phyloP scores from a whole-genome alignment of 2,113 vertebrate species.

The Rhea americana region DNA sequence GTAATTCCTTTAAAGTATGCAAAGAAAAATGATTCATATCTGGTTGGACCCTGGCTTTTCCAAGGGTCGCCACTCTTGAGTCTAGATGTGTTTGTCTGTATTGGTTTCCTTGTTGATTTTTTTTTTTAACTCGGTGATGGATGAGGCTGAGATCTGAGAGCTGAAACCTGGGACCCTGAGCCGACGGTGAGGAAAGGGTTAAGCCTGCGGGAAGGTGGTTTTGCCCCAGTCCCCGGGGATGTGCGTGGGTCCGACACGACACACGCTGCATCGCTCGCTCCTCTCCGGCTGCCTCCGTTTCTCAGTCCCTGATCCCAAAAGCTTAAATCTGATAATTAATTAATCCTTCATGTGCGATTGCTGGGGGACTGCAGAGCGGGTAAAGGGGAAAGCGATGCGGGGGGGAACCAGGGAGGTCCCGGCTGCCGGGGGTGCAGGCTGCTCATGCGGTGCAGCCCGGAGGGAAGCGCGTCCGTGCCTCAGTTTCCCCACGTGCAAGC shows the following conservation, averaged over 20 bases:
- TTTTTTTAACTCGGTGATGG: slow-evolving; percentile 57
- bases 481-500: neutral
- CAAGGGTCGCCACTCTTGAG: slow-evolving; percentile 70
- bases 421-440: neutral
- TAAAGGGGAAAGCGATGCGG: neutral
- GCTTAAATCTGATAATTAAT: slow-evolving; percentile 59
- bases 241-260: neutral
- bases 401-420: neutral
- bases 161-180: slow-evolving; percentile 7
- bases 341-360: neutral
- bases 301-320: neutral
- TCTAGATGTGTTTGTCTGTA: slow-evolving; percentile 63
- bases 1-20: slow-evolving; percentile 78
- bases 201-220: slow-evolving; percentile 21
- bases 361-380: neutral
- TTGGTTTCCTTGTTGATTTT: slow-evolving; percentile 58
- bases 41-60: slow-evolving; percentile 68
- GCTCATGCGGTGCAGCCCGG: neutral
- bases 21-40: slow-evolving; percentile 77
- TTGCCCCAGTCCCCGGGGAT: neutral
- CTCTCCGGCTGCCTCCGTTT: neutral
- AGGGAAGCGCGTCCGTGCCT: neutral
- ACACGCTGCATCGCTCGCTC: neutral
- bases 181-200: slow-evolving; percentile 39
- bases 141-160: slow-evolving; percentile 47